phyloP scores from a whole-genome alignment of 2,113 vertebrate species.

The Polypterus senegalus region DNA sequence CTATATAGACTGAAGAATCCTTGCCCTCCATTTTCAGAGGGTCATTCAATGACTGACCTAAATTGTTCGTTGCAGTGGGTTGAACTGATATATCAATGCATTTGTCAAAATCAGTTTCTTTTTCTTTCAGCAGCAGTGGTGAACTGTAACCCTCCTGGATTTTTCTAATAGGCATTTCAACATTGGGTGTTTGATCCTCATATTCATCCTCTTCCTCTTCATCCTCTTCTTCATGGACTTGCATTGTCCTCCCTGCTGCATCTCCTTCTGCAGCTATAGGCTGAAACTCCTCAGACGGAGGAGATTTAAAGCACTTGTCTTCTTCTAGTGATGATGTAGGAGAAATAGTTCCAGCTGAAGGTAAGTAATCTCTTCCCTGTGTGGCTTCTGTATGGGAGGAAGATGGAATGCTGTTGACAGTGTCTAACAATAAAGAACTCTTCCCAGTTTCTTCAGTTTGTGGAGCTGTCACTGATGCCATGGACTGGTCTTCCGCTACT shows the following conservation, averaged over 20 bases:
- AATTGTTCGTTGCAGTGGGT: slow-evolving; percentile 11
- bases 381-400: slow-evolving; percentile 67
- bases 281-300: slow-evolving; percentile 80
- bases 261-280: slow-evolving; percentile 55
- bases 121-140: slow-evolving; percentile 45
- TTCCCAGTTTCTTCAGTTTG: slow-evolving; percentile 82
- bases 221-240: slow-evolving; percentile 49
- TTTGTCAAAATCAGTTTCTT: slow-evolving; percentile 26
- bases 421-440: slow-evolving; percentile 76
- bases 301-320: slow-evolving; percentile 92
- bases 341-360: slow-evolving; percentile 89
- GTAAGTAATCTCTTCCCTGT: slow-evolving; percentile 82
- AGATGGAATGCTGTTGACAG: slow-evolving; percentile 70
- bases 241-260: slow-evolving; percentile 39
- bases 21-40: background rate
- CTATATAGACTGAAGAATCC: slow-evolving; percentile 15
- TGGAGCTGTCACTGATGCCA: slow-evolving; percentile 80
- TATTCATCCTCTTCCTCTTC: slow-evolving; percentile 65
- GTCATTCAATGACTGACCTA: no score
- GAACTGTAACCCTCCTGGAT: slow-evolving; percentile 54
- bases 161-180: slow-evolving; percentile 60
- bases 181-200: slow-evolving; percentile 57
- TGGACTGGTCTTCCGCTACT: slow-evolving; percentile 87
- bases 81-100: slow-evolving; percentile 11
- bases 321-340: slow-evolving; percentile 94